Conservation (phyloP, 2,888 invertebrate species). For the Schizotus pectinicornis region DNA sequence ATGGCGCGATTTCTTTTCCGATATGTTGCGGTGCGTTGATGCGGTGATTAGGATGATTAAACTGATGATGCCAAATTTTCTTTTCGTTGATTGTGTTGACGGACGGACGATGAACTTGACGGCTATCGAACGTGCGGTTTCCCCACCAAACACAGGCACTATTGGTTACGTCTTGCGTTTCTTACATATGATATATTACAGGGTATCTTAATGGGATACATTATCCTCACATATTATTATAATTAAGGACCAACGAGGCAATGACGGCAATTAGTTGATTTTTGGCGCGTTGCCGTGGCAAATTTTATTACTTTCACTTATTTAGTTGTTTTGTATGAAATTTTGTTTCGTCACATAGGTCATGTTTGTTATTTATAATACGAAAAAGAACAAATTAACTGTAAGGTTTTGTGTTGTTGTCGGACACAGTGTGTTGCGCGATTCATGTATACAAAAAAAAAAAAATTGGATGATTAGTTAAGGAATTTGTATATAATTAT, state of each 20-base stretch:
- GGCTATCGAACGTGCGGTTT: constrained; percentile 61
- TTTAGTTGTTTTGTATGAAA: constrained; percentile 53
- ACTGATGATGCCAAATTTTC: constrained; percentile 2
- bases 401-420: constrained; percentile 51
- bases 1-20: too few species aligned
- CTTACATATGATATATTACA: constrained; percentile 61
- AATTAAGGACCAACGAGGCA: constrained; percentile 59
- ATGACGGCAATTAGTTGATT: constrained; percentile 45
- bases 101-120: constrained; percentile 53
- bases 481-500: constrained; percentile 58
- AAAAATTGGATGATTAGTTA: constrained; percentile 52
- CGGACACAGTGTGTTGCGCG: constrained; percentile 49
- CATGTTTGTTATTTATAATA: constrained; percentile 47
- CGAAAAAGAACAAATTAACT: constrained; percentile 48
- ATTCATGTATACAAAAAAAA: constrained; percentile 55
- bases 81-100: constrained; percentile 10
- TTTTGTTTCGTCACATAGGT: constrained; percentile 50
- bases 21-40: too few species aligned
- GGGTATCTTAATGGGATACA: constrained; percentile 61
- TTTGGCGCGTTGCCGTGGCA: constrained; percentile 55
- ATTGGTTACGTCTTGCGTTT: constrained; percentile 59
- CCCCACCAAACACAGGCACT: constrained; percentile 60
- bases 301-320: constrained; percentile 48
- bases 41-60: background rate
- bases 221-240: constrained; percentile 59